These are phyloP conservation scores for Torymus aiolomorphi DNA, from an alignment of 2,888 invertebrate genomes.

Conservation along the genomic window DNA sequence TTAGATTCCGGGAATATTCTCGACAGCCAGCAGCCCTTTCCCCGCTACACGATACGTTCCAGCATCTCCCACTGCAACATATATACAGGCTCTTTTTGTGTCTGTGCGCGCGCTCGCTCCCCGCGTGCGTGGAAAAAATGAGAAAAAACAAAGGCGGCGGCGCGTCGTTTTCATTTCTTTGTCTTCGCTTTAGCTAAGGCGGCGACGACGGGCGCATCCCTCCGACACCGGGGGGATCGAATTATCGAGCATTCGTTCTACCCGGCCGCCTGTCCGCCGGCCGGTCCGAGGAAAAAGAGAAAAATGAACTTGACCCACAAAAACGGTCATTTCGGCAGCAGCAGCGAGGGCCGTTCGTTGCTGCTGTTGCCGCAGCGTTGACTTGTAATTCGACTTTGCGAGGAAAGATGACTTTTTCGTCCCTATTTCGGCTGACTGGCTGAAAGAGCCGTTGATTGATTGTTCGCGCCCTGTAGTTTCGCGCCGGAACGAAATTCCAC, in stretches of 20 bases:
- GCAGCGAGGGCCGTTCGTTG: neutral
- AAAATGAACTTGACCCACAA: slow-evolving; percentile 42
- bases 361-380: too few species aligned
- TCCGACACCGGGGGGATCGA: slow-evolving; percentile 37
- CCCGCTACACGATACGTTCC: slow-evolving; percentile 6
- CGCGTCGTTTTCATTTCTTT: slow-evolving; percentile 29
- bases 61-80: neutral
- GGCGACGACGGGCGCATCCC: slow-evolving; percentile 19
- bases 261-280: neutral
- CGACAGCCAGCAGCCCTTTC: slow-evolving; percentile 21
- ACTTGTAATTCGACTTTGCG: slow-evolving; percentile 27
- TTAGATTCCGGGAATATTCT: slow-evolving; percentile 23
- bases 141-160: slow-evolving; percentile 15
- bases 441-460: slow-evolving; percentile 25
- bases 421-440: neutral
- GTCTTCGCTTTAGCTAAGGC: slow-evolving; percentile 4
- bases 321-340: slow-evolving; percentile 27
- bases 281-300: slow-evolving; percentile 18
- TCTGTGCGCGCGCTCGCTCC: too few species aligned
- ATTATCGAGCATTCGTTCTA: slow-evolving; percentile 48
- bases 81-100: neutral
- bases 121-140: neutral
- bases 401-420: slow-evolving; percentile 38
- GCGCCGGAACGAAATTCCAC: slow-evolving; percentile 16
- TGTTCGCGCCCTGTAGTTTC: neutral